Percentiles rank a stretch among this genome's conserved stretches.
Evolutionary conservation across 35 echinoderm and acorn worm genomes (phyloP).

Genomic region (Patiria miniata): DNA sequence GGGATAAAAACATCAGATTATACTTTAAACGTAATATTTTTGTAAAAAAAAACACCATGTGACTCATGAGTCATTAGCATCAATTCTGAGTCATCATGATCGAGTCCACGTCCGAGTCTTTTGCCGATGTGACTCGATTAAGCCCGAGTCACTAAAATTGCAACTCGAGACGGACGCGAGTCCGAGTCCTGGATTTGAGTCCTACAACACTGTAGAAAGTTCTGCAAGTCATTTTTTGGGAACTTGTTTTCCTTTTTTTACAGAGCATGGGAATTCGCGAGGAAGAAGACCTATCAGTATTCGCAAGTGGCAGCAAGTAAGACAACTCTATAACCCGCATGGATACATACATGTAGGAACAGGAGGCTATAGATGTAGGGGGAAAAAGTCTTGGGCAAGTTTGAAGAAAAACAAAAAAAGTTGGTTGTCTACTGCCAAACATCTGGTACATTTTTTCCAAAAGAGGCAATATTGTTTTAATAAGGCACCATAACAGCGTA

Average conservation of each 20-base stretch:
- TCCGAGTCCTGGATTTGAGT: neutral
- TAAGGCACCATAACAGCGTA: too few species aligned
- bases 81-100: neutral
- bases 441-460: too few species aligned
- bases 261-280: slow-evolving; percentile 73
- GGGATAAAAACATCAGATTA: too few species aligned
- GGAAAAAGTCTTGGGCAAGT: too few species aligned
- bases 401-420: too few species aligned
- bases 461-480: too few species aligned
- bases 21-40: too few species aligned
- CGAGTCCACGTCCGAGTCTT: neutral
- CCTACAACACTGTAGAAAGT: neutral
- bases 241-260: neutral
- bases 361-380: neutral
- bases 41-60: too few species aligned
- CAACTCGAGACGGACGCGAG: neutral
- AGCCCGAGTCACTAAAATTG: neutral
- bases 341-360: neutral
- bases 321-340: neutral
- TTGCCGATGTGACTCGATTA: neutral
- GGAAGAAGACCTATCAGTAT: slow-evolving; percentile 63
- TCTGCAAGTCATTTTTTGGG: too few species aligned
- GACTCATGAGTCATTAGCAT: too few species aligned
- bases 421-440: too few species aligned
- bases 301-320: slow-evolving; percentile 56